Conservation (phyloP, 2,888 invertebrate genomes). For the Lasiommata megera region DNA sequence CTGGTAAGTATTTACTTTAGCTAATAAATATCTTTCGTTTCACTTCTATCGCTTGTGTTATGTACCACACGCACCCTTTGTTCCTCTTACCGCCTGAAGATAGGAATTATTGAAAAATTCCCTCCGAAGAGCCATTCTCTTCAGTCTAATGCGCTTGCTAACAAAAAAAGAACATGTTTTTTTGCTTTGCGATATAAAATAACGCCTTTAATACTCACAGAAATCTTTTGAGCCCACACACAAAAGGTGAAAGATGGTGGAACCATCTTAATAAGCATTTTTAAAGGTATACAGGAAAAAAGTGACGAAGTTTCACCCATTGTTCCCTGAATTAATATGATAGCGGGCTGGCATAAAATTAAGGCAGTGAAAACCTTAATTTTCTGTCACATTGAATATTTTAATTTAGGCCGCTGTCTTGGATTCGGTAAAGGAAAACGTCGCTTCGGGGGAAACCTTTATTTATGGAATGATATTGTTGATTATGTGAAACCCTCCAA, state of each 20-base stretch:
- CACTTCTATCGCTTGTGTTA: background rate
- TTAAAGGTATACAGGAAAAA: background rate
- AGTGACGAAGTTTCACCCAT: background rate
- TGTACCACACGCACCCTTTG: background rate
- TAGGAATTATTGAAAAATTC: slow-evolving; percentile 19
- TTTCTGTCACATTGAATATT: background rate
- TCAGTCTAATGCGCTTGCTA: slow-evolving; percentile 12
- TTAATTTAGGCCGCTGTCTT: background rate
- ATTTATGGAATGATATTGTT: background rate
- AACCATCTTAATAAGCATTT: background rate
- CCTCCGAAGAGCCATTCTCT: slow-evolving; percentile 1
- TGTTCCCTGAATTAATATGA: background rate
- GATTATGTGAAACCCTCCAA: too few species aligned
- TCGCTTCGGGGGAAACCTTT: background rate
- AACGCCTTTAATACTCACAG: background rate
- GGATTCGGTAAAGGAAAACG: background rate
- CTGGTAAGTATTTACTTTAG: background rate
- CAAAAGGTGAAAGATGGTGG: slow-evolving; percentile 7
- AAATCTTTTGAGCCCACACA: slow-evolving; percentile 3
- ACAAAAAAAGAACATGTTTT: slow-evolving; percentile 12
- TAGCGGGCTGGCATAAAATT: too few species aligned
- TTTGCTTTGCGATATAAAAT: slow-evolving; percentile 8
- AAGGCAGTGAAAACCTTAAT: background rate
- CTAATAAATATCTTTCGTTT: background rate
- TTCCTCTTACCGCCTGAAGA: slow-evolving; percentile 7